Percentiles rank a stretch among this genome's conserved stretches.
These are phyloP conservation scores for Sinodicranocentrus sp. DNA, from an alignment of 2,888 invertebrate genomes.

Conservation along the genomic window DNA sequence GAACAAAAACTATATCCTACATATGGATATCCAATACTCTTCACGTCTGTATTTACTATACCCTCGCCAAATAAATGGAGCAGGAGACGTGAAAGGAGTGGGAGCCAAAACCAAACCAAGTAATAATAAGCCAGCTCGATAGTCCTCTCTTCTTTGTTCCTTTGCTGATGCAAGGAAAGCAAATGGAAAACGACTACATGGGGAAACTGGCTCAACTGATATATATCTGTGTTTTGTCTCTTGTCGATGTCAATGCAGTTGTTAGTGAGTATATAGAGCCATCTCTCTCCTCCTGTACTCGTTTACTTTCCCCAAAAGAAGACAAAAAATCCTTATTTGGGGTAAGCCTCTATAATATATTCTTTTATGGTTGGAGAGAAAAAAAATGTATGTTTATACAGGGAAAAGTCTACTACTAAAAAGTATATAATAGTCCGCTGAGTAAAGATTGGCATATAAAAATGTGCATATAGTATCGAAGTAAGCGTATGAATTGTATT, in stretches of 20 bases:
- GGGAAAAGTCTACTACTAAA: no score
- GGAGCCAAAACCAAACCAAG: constrained; percentile 60
- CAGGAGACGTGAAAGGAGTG: constrained; percentile 7
- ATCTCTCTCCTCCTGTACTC: constrained; percentile 10
- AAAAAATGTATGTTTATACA: no score
- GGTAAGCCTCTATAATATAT: constrained; percentile 10
- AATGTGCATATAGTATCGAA: no score
- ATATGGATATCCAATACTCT: neutral
- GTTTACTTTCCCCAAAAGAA: constrained; percentile 32
- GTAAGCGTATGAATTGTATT: neutral
- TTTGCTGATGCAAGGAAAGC: constrained; percentile 13
- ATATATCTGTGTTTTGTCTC: neutral
- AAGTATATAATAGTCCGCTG: no score
- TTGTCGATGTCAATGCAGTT: neutral
- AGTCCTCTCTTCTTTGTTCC: neutral
- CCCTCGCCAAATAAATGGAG: neutral
- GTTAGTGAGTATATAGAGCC: no score
- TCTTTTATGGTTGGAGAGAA: no score
- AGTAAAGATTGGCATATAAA: no score
- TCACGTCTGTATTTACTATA: neutral
- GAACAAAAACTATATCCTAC: neutral
- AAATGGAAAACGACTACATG: constrained; percentile 26
- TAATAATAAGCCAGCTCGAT: constrained; percentile 51
- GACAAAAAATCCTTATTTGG: constrained; percentile 18
- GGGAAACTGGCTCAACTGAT: neutral